Evolutionary conservation across 2,113 vertebrate genomes (phyloP).

Genomic region (Poeciliopsis occidentalis): DNA sequence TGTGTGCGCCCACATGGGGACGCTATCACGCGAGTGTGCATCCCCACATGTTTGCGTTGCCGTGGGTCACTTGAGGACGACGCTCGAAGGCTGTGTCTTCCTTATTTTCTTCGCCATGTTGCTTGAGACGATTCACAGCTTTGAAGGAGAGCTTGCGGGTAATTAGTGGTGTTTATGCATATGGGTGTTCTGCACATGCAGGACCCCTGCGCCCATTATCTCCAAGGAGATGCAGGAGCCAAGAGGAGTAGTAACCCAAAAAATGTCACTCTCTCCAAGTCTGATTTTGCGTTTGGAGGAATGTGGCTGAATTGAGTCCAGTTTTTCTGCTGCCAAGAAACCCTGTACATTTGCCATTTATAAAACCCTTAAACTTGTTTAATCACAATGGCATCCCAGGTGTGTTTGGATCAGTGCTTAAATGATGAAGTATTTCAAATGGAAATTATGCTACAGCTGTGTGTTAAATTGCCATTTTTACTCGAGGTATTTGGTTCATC

Average conservation of each 20-base stretch:
- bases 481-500: not conserved
- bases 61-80: slow-evolving; percentile 33
- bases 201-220: slow-evolving; percentile 39
- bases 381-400: slow-evolving; percentile 38
- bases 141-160: slow-evolving; percentile 46
- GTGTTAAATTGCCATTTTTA: not conserved
- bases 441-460: not conserved
- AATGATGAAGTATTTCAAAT: not conserved
- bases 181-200: slow-evolving; percentile 26
- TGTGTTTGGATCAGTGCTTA: slow-evolving; percentile 11
- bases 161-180: slow-evolving; percentile 49
- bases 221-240: slow-evolving; percentile 66
- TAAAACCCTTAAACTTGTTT: not conserved
- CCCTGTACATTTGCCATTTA: not conserved
- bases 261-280: slow-evolving; percentile 32
- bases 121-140: slow-evolving; percentile 53
- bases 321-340: slow-evolving; percentile 49
- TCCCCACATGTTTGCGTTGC: not conserved
- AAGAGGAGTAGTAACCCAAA: slow-evolving; percentile 39
- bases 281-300: slow-evolving; percentile 11
- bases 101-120: slow-evolving; percentile 17
- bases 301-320: slow-evolving; percentile 6
- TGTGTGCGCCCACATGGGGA: slow-evolving; percentile 2
- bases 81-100: not conserved
- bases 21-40: not conserved